These are phyloP conservation scores for Watsonalla cultraria DNA, from an alignment of 2,888 invertebrate genomes.

Conservation along the genomic window DNA sequence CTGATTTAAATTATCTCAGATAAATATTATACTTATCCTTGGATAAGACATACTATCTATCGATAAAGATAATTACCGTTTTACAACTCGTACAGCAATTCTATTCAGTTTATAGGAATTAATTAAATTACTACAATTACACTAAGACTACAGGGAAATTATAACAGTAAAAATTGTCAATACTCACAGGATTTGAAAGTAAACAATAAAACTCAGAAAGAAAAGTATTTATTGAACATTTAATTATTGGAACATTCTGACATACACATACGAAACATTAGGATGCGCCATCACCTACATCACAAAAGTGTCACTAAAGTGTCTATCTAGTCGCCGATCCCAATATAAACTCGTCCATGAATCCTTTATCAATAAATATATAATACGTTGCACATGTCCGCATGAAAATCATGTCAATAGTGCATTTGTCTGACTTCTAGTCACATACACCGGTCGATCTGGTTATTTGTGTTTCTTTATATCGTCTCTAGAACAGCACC, in stretches of 20 bases:
- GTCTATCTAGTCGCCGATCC: conserved; percentile 27
- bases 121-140: too few species aligned
- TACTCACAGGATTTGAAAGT: conserved; percentile 8
- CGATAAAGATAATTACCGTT: conserved; percentile 45
- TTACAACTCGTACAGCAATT: too few species aligned
- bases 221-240: conserved; percentile 67
- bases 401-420: conserved; percentile 6
- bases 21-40: conserved; percentile 52
- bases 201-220: conserved; percentile 25
- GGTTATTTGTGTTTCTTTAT: conserved; percentile 1
- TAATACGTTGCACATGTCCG: background rate
- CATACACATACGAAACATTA: conserved; percentile 34
- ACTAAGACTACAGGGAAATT: too few species aligned
- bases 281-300: conserved; percentile 38
- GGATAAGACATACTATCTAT: conserved; percentile 49
- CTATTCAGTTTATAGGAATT: too few species aligned
- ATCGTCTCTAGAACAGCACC: background rate
- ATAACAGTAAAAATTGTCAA: too few species aligned
- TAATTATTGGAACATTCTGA: conserved; percentile 48
- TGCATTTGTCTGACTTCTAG: conserved; percentile 3
- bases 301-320: conserved; percentile 30
- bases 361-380: background rate
- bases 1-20: conserved; percentile 45
- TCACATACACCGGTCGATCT: conserved; percentile 8
- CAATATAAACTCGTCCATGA: conserved; percentile 17